Conservation (phyloP, 2,888 invertebrate species). For the Pelosia muscerda region DNA sequence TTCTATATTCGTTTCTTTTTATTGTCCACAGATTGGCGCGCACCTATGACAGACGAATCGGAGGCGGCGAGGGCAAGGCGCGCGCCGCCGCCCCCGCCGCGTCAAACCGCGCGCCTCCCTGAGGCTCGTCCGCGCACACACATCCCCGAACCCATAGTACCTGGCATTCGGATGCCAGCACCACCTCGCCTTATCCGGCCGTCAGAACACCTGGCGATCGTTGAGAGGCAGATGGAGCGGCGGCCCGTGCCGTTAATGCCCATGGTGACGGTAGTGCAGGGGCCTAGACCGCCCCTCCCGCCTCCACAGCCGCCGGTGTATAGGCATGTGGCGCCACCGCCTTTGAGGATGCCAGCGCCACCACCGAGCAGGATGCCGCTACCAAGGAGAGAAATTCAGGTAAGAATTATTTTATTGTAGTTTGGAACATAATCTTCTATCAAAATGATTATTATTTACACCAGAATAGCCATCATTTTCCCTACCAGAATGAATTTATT, state of each 20-base stretch:
- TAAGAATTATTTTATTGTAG: constrained; percentile 46
- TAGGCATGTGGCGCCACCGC: constrained; percentile 74
- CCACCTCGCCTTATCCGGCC: constrained; percentile 79
- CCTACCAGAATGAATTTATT: too few relatives aligned
- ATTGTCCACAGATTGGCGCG: constrained; percentile 81
- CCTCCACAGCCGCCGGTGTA: constrained; percentile 65
- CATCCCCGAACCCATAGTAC: constrained; percentile 33
- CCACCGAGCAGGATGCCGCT: constrained; percentile 68
- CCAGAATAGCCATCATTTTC: too few relatives aligned
- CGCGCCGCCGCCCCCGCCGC: constrained; percentile 77
- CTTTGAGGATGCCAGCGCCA: constrained; percentile 74
- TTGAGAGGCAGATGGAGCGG: constrained; percentile 67
- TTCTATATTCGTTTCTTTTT: neutral
- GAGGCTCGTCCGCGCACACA: constrained; percentile 70
- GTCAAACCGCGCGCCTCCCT: constrained; percentile 66
- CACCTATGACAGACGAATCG: constrained; percentile 83
- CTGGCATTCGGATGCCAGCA: constrained; percentile 51
- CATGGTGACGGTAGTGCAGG: constrained; percentile 69
- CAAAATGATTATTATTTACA: too few relatives aligned
- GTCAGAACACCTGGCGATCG: constrained; percentile 78
- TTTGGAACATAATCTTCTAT: too few relatives aligned
- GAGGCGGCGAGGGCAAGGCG: constrained; percentile 79
- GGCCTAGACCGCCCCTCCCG: constrained; percentile 64
- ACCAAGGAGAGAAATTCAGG: constrained; percentile 79
- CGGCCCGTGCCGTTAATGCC: constrained; percentile 69